These are phyloP conservation scores for Typhlichthys eigenmanni DNA, from an alignment of 2,797 vertebrate genomes.

Conservation along the genomic window DNA sequence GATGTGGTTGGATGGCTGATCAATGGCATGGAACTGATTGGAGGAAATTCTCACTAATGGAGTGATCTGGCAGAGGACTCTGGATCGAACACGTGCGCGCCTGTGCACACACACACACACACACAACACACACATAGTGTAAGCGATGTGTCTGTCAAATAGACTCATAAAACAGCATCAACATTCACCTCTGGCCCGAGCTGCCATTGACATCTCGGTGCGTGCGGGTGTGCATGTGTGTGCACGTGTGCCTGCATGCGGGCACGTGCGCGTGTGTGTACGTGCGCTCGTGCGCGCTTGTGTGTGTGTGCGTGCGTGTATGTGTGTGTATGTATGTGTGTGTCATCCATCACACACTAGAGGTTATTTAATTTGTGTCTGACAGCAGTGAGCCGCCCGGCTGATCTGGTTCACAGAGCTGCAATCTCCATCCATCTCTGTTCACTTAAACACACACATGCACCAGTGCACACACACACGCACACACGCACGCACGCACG, in stretches of 20 bases:
- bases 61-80: conserved; percentile 41
- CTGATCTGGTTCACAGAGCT: conserved; percentile 54
- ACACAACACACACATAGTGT: conserved; percentile 12
- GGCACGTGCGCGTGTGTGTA: background rate
- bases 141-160: conserved; percentile 24
- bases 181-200: background rate
- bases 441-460: conserved; percentile 22
- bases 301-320: conserved; percentile 6
- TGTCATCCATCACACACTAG: conserved; percentile 25
- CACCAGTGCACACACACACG: background rate
- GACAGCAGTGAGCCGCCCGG: conserved; percentile 21
- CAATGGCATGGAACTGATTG: conserved; percentile 57
- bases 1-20: conserved; percentile 46
- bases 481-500: conserved; percentile 6
- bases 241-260: background rate
- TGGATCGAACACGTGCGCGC: conserved; percentile 14
- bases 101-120: conserved; percentile 5
- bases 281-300: background rate
- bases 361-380: conserved; percentile 36
- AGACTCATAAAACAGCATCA: background rate
- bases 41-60: conserved; percentile 62
- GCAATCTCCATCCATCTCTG: conserved; percentile 42
- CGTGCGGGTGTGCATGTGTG: background rate
- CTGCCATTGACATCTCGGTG: background rate
- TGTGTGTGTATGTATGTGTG: background rate